These are phyloP conservation scores for Alethe diademata DNA, from an alignment of 2,113 vertebrate species.

Conservation along the genomic window DNA sequence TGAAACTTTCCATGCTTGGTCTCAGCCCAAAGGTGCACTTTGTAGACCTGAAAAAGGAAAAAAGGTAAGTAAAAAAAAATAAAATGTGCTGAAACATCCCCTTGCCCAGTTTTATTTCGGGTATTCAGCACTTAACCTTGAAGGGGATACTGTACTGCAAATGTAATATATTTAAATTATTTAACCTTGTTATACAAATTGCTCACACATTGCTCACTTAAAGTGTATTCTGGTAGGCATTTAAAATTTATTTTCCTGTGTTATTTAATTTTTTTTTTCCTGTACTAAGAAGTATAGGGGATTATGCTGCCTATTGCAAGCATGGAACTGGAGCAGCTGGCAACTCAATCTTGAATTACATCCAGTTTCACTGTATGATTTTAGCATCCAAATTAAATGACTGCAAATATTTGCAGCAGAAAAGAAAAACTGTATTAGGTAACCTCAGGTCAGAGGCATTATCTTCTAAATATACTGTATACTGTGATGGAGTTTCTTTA, in stretches of 20 bases:
- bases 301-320: not conserved
- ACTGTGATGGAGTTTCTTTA: not conserved
- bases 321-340: not conserved
- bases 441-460: not conserved
- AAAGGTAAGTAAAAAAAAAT: conserved; percentile 70
- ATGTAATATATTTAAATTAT: conserved; percentile 23
- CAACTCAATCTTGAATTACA: not conserved
- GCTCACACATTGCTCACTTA: not conserved
- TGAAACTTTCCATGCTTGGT: conserved; percentile 71
- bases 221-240: not conserved
- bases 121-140: conserved; percentile 60
- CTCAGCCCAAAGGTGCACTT: conserved; percentile 70
- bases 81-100: conserved; percentile 62
- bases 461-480: not conserved
- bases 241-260: not conserved
- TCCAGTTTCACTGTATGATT: not conserved
- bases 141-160: conserved; percentile 35
- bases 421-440: not conserved
- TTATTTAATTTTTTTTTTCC: not conserved
- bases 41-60: conserved; percentile 71
- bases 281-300: not conserved
- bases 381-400: not conserved
- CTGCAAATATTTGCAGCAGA: not conserved
- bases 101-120: conserved; percentile 49
- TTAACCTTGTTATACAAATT: conserved; percentile 2